Evolutionary conservation across 1,140 invertebrate species (phyloP), one percentile per base, ranked within the genome.

Genomic region (Habropoda laboriosa): DNA sequence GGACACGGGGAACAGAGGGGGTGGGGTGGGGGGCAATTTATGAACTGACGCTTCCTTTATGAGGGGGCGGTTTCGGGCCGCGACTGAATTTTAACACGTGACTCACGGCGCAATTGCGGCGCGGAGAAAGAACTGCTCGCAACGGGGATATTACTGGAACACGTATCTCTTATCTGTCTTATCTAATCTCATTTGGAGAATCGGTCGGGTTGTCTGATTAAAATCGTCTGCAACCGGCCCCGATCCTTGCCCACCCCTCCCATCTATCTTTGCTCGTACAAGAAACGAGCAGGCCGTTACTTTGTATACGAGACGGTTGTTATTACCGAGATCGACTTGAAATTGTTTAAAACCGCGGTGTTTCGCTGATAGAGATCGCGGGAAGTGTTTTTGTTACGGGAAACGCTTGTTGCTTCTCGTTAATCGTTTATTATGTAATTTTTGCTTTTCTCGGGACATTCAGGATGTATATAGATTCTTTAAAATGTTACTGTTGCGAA

Each of bases 31-130:
- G 85, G 90, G 90, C 90, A 92, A 92, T 92, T 92, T 92, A 92
- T 90, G 90, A 91, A 92, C 91, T 90, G 87, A 90, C 90, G 89
- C 89, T 92, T 91, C 89, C 91, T 92, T 91, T 90, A 91, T 89
- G 90, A 91, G 88, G 89, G 89, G 89, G 89, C 82, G 86, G 82
- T 64, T 87, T 82, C 70, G 72, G 75, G 79, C 55, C 80, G 85
- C 86, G 88, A 90, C 90, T 90, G 90, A 92, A 92, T 92, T 92
- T 92, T 91, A 91, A 91, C 86, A 86, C 84, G 87, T 90, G 87
- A 90, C 86, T 90, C 89, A 89, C 84, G 83, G 78, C 70, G 70
- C 75, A 86, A 88, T 81, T 63, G 80, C 80, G 74, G 63, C 61
- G 38, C 67, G 57, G 24, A 24, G 42, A 61, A 79, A 73, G 58